Evolutionary conservation across 2,888 invertebrate genomes (phyloP), one percentile per base, ranked within the genome.

Genomic region (Cantharis flavilabris): DNA sequence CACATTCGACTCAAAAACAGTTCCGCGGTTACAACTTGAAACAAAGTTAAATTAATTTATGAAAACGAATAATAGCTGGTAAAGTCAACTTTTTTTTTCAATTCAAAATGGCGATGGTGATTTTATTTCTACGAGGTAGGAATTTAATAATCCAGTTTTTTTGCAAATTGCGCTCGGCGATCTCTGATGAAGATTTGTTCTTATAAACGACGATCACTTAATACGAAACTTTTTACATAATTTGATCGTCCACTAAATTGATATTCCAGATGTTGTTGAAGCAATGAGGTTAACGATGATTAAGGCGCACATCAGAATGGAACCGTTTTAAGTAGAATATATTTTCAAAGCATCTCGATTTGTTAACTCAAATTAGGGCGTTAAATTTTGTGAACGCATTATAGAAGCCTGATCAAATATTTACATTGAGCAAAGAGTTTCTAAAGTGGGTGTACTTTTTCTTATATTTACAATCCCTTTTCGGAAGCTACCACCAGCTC

Each of bases 401-500:
- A 69, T 20, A 10, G 20, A 49, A 20, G 49, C 14, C 20, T 49
- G 70, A 20, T 70, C 49, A 70, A 70, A 70, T 70, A 70, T 70
- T 70, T 70, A 70, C n/a, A 20, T 49, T 16, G 49, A 49, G 49
- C 30, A 49, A 49, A 20, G 20, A 33, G 33, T 70, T 49, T 62
- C 14, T 30, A 49, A 70, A 70, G 33, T 70, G 70, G 23, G 28
- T 70, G 62, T 70, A 70, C 70, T 70, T 70, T 70, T 70, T 49
- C 33, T 20, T 70, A 70, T 33, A 33, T 49, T 14, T 49, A 33
- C 33, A 62, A 18, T 10, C 33, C 33, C 18, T 9, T 30, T 33
- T 5, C 33, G 18, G 30, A 26, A 26, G 9, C 26, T 30, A 16
- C 16, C 49, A 49, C 49, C 49, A 49, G n/a, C 49, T 49, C 49